Base-by-base conservation (phyloP, 92 coral and sea anemone genomes). In the Phenganax marumi region DNA sequence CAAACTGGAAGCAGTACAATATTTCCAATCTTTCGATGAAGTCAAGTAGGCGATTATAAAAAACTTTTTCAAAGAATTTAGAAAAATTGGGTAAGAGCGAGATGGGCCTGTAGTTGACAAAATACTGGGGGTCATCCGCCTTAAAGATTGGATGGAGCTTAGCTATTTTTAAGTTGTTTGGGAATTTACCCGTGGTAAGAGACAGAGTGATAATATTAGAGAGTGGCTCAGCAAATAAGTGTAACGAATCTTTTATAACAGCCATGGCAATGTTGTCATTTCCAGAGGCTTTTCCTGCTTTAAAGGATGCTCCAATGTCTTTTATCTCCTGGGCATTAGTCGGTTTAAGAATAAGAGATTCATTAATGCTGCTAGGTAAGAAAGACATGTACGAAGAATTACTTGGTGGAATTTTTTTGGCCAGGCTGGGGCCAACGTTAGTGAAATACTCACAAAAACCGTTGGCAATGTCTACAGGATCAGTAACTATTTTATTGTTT, bases 21-120 rank as follows among this genome's bases (percentile, higher is more conserved):
- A 79, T 79, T 50, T 78, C 79, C 9, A 7, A 46, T 63, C 23
- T 18, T n/a, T 74, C 76, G 18, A 68, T 50, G 43, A 76, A 85
- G 47, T 77, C 84, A 19, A 33, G 16, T n/a, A 77, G n/a, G 13
- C 88, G 88, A 51, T 85, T 85, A 77, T 78, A 64, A 64, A 64
- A 49, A 8, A 77, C 79, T 54, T 54, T 61, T 73, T 81, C 77
- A 86, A 85, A 79, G n/a, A 85, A 43, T 70, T 80, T 80, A 17
- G 81, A 73, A 54, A 86, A 81, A 65, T 62, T 73, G 16, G 86
- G 65, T 24, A 75, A 46, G 7, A 81, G 62, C 0, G 84, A 86
- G 16, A 86, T 81, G 3, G 89, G 89, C 75, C 83, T 81, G 8
- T 81, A 81, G 22, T 75, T 81, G 24, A 61, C 52, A 75, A 81